Evolutionary conservation across 2,797 vertebrate genomes (phyloP).

Genomic region (Anguilla pacifica): DNA sequence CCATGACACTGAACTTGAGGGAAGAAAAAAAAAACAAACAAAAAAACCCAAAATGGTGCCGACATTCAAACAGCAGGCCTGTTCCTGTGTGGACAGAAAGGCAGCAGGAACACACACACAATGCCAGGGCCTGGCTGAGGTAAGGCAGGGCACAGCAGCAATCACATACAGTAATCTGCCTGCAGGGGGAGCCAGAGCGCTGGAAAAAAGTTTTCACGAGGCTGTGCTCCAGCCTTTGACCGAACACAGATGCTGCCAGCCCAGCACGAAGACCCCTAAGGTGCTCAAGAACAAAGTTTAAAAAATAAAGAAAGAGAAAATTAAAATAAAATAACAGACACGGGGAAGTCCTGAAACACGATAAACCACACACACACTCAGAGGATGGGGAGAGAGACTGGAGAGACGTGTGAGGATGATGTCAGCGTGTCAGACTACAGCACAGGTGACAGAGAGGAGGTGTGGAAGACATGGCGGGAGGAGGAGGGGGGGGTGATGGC

Average conservation of each 20-base stretch:
- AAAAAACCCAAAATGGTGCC: constrained; percentile 55
- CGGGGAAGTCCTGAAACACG: neutral
- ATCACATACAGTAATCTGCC: neutral
- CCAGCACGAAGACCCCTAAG: neutral
- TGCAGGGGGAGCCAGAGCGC: constrained; percentile 30
- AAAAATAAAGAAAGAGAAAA: neutral
- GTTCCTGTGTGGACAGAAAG: neutral
- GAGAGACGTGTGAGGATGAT: neutral
- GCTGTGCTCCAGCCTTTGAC: neutral
- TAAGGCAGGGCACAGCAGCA: neutral
- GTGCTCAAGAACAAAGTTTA: neutral
- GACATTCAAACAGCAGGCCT: neutral
- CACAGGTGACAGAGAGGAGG: neutral
- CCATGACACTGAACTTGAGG: constrained; percentile 56
- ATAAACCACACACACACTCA: too few species aligned
- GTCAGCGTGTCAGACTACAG: constrained; percentile 20
- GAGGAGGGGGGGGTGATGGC: neutral
- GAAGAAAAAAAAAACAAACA: constrained; percentile 49
- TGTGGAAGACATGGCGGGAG: neutral
- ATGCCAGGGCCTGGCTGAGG: neutral
- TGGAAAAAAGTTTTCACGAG: constrained; percentile 8
- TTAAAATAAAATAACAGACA: neutral
- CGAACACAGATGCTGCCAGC: neutral
- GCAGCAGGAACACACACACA: neutral
- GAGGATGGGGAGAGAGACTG: constrained; percentile 23